Evolutionary conservation across 2,888 invertebrate genomes (phyloP), one percentile per base, ranked within the genome.

Genomic region (Pinctada fucata): DNA sequence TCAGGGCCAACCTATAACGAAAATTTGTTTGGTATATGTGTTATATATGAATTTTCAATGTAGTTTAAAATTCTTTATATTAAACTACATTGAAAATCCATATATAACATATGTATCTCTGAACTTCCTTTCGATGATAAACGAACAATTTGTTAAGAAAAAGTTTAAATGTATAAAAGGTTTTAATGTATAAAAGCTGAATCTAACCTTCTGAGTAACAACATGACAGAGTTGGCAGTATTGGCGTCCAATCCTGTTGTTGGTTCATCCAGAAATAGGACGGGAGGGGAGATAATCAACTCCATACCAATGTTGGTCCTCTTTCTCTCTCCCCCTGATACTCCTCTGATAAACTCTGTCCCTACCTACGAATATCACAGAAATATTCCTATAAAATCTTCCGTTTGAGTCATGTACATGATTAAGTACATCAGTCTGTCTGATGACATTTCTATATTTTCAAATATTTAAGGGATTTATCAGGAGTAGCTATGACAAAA

Each of bases 301-400:
- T 93, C 93, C 92, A 93, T 93, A 10, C 92, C 92, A 78, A 93
- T 92, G 83, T 91, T 92, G 50, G 90, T 90, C 49, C 93, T 85
- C 84, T 93, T 93, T 70, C 91, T 84, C 84, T 93, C 93, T 52
- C 93, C 93, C 52, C 93, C 92, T 3, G 93, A 93, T n/a, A 93
- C 89, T 16, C 93, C 93, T 5, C 93, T 87, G 47, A 91, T 90
- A 72, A 92, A 91, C 82, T 92, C 91, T 79, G 88, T 93, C 0
- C 93, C 93, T 52, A 91, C 89, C 92, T 92, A 65, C 4, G 6
- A 73, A 50, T 48, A 63, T 3, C 58, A 6, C 58, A 58, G 31
- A 31, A 52, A 70, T 49, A 70, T 3, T 8, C 0, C 6, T 47
- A 31, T 31, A 4, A 65, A n/a, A 65, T n/a, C 1, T 10, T 31